Percentiles rank a stretch among this genome's conserved stretches.
phyloP scores from a whole-genome alignment of 2,797 vertebrate genomes.

The Acipenser ruthenus region DNA sequence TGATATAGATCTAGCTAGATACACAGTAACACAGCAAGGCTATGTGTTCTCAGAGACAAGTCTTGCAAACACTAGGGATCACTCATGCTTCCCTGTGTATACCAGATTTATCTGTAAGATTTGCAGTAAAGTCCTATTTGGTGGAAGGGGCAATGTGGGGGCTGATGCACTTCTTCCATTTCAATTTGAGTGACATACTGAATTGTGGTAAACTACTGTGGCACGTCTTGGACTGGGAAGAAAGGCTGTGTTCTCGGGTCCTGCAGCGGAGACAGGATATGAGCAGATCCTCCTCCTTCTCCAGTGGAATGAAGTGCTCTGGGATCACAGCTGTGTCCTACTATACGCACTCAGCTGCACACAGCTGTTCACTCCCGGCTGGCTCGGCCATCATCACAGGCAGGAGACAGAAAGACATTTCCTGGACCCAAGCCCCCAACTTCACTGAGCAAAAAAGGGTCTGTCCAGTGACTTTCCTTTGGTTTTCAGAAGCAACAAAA shows the following conservation, averaged over 20 bases:
- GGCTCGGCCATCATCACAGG: not conserved
- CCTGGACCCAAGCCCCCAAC: not conserved
- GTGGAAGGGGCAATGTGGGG: not conserved
- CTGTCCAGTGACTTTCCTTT: no score
- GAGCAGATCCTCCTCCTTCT: not conserved
- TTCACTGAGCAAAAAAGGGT: no score
- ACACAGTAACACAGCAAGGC: no score
- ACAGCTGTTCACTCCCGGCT: conserved; percentile 1
- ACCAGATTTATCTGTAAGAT: no score
- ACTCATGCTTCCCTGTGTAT: no score
- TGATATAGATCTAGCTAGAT: no score
- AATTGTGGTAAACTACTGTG: not conserved
- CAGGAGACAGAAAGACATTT: not conserved
- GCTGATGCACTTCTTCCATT: not conserved
- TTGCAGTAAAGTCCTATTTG: no score
- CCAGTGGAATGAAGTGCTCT: not conserved
- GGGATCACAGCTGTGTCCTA: not conserved
- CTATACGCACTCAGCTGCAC: not conserved
- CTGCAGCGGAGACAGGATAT: not conserved
- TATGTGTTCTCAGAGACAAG: no score
- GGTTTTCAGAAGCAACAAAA: no score
- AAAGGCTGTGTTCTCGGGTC: not conserved
- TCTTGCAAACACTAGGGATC: no score
- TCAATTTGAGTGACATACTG: not conserved
- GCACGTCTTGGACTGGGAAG: not conserved